Base-by-base conservation (phyloP, 2,797 vertebrate genomes). In the Mormyrops attenuatus region DNA sequence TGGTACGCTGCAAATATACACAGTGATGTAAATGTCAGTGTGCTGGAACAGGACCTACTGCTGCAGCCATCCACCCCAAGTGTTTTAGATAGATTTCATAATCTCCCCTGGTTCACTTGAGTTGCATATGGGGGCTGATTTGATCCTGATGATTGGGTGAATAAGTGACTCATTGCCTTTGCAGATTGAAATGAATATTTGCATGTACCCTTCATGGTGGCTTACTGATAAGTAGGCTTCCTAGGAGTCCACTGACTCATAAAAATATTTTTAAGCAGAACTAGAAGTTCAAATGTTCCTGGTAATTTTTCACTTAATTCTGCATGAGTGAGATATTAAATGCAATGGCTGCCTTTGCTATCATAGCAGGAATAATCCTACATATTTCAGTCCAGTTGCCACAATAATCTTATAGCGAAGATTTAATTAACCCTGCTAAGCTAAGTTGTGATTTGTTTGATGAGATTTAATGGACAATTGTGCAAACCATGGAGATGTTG, bases 361-460 rank as follows among this genome's bases (percentile, higher is more conserved):
- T 22, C 85, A 55, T 41, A n/a, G 20, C 41, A 84, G 77, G 85
- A 88, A 69, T 88, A 88, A 69, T 49, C 60, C 41, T 49, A 60
- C 44, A 69, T 53, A 55, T 87, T 55, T 87, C 52, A 87, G 85
- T 55, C 30, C 52, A 87, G 60, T 73, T 69, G 13, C 44, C 57
- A 50, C 60, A 49, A 50, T 30, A 66, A 88, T 44, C 22, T 66
- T 69, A 50, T 88, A 44, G 57, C 22, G 0, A 26, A 30, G 41
- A 22, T 88, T 47, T 88, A 69, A 50, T 69, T 88, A 66, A 49
- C n/a, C 22, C 57, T 26, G 57, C 57, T 87, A 47, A 85, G 80
- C 44, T 85, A 87, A 34, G 52, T 55, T 26, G 52, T 53, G 85
- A 87, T 87, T 87, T 87, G 50, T 87, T 57, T 34, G 15, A 34